phyloP scores from a whole-genome alignment of 2,888 invertebrate genomes.

The Podabrus alpinus region DNA sequence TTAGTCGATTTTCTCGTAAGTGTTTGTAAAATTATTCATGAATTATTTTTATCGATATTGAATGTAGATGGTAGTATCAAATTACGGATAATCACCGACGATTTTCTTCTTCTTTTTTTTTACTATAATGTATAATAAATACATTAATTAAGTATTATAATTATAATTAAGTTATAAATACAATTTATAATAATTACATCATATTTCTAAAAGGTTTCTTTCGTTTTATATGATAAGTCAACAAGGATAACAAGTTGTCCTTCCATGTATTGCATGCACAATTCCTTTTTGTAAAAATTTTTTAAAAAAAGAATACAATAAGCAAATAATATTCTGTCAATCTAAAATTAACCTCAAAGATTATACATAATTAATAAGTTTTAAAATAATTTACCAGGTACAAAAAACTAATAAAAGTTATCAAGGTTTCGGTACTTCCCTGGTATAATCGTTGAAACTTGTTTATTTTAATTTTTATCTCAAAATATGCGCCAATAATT shows the following conservation, averaged over 20 bases:
- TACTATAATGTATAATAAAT: too few relatives aligned
- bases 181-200: too few relatives aligned
- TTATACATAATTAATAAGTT: not conserved
- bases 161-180: too few relatives aligned
- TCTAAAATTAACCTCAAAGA: not conserved
- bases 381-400: not conserved
- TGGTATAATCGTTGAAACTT: not conserved
- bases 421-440: not conserved
- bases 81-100: not conserved
- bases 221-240: not conserved
- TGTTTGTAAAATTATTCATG: not conserved
- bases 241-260: not conserved
- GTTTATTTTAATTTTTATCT: too few relatives aligned
- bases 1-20: not conserved
- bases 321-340: not conserved
- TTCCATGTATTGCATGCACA: not conserved
- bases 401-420: not conserved
- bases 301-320: not conserved
- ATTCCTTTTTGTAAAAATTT: not conserved
- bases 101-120: too few relatives aligned
- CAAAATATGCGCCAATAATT: not conserved
- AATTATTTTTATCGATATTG: not conserved
- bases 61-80: too few relatives aligned
- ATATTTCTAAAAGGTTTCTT: too few relatives aligned
- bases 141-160: too few relatives aligned